A percentile compares a stretch with the other conserved stretches of the same genome.
These are phyloP conservation scores for Masnerella sp. DNA, from an alignment of 2,888 invertebrate species.

Conservation along the genomic window DNA sequence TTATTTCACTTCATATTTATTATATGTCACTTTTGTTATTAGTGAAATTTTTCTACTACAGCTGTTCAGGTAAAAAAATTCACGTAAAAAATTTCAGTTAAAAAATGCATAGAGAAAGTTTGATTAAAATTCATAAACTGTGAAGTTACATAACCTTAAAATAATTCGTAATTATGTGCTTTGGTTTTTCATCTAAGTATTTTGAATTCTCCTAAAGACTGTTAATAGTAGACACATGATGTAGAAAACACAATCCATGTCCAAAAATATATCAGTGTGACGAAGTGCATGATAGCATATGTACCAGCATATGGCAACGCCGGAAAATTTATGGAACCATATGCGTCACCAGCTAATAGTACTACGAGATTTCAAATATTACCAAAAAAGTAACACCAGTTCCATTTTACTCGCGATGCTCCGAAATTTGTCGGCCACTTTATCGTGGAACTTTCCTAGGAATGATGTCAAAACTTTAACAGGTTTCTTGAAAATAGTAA, in stretches of 20 bases:
- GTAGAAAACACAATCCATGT: constrained; percentile 18
- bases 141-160: no score
- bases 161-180: no score
- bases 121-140: no score
- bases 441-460: constrained; percentile 10
- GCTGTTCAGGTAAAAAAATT: no score
- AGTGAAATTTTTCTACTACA: no score
- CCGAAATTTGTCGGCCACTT: constrained; percentile 13
- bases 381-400: constrained; percentile 27
- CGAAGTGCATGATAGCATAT: constrained; percentile 45
- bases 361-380: constrained; percentile 19
- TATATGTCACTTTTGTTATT: no score
- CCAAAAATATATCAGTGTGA: constrained; percentile 48
- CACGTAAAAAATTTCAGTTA: no score
- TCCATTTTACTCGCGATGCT: constrained; percentile 16
- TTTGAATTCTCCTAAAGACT: constrained; percentile 27
- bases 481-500: constrained; percentile 13
- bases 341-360: constrained; percentile 43
- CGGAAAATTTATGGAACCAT: constrained; percentile 43
- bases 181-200: constrained; percentile 10
- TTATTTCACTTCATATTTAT: no score
- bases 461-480: constrained; percentile 18
- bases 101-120: no score
- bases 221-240: constrained; percentile 34
- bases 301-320: constrained; percentile 43